Conservation (phyloP, 2,797 vertebrate genomes). For the Amblyraja radiata region DNA sequence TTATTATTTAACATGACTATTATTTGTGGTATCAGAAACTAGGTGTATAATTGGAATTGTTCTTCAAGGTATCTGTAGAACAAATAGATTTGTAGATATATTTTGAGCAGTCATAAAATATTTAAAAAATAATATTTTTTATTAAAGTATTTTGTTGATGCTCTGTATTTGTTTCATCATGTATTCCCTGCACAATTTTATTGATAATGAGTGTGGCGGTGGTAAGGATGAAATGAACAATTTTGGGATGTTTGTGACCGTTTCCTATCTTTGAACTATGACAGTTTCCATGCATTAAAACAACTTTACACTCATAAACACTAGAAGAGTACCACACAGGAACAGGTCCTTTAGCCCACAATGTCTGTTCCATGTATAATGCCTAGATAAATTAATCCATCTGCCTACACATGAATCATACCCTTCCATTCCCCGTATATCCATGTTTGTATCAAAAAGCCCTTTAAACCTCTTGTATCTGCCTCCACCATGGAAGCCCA, state of each 20-base stretch:
- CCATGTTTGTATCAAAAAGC: too few relatives aligned
- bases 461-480: too few relatives aligned
- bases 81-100: background rate
- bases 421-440: too few relatives aligned
- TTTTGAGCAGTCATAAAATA: too few relatives aligned
- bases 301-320: background rate
- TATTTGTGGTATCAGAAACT: slow-evolving; percentile 2
- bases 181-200: background rate
- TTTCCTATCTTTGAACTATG: background rate
- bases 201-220: too few relatives aligned
- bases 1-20: background rate
- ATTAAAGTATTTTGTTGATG: background rate
- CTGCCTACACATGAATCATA: too few relatives aligned
- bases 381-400: too few relatives aligned
- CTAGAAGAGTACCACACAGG: too few relatives aligned
- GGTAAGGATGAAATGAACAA: background rate
- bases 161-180: background rate
- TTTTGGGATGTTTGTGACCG: background rate
- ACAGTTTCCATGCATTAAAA: background rate
- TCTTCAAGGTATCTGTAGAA: background rate
- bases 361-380: too few relatives aligned
- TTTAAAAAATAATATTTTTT: background rate
- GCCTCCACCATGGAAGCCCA: too few relatives aligned
- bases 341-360: too few relatives aligned
- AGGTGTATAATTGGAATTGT: background rate